phyloP scores from a whole-genome alignment of 2,888 invertebrate genomes.

The Sussaba pulchella region DNA sequence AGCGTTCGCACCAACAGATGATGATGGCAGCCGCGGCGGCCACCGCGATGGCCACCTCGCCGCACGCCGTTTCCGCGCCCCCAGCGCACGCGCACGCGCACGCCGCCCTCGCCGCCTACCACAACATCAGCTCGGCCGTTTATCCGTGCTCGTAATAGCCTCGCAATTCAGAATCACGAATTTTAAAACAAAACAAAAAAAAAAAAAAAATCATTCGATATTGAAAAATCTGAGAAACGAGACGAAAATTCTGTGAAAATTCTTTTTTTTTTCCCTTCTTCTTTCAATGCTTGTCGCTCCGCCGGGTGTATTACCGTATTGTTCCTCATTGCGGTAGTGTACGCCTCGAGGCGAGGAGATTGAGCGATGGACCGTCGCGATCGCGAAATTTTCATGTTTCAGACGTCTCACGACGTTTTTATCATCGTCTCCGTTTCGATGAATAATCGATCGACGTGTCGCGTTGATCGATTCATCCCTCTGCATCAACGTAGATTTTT shows the following conservation, averaged over 20 bases:
- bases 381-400: constrained; percentile 22
- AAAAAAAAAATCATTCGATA: not conserved
- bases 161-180: constrained; percentile 27
- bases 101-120: constrained; percentile 88
- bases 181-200: not conserved
- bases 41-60: constrained; percentile 86
- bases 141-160: constrained; percentile 93
- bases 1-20: constrained; percentile 84
- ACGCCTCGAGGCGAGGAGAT: constrained; percentile 9
- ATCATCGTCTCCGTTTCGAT: constrained; percentile 4
- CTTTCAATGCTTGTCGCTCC: constrained; percentile 6
- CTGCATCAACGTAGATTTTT: not conserved
- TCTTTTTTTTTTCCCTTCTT: constrained; percentile 6
- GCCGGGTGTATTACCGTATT: constrained; percentile 5
- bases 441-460: constrained; percentile 13
- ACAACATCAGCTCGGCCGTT: constrained; percentile 91
- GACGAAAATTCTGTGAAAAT: too few species aligned
- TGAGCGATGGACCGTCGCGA: constrained; percentile 22
- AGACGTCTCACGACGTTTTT: constrained; percentile 8
- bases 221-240: too few species aligned
- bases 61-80: constrained; percentile 88
- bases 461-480: constrained; percentile 28
- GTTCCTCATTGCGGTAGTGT: not conserved
- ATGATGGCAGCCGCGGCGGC: constrained; percentile 84
- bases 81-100: constrained; percentile 87